Evolutionary conservation across 2,888 invertebrate genomes (phyloP).

Genomic region (Eucriotettix oculatus): DNA sequence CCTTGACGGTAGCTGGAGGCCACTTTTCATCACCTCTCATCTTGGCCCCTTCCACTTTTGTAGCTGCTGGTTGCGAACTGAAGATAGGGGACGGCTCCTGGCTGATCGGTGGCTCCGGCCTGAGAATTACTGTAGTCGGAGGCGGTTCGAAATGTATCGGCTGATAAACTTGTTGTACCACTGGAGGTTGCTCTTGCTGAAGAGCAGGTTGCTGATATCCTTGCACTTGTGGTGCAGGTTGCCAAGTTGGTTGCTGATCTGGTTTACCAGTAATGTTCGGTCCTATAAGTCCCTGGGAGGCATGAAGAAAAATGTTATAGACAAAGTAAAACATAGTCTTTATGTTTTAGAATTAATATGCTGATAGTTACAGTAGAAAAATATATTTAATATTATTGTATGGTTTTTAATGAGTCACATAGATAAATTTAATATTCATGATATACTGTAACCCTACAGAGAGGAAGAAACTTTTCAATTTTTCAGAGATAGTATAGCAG

Average conservation of each 20-base stretch:
- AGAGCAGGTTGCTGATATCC: no score
- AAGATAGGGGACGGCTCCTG: conserved; percentile 60
- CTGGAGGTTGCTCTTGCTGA: conserved; percentile 6
- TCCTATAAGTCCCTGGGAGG: no score
- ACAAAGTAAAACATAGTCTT: no score
- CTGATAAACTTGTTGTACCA: conserved; percentile 14
- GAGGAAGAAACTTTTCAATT: no score
- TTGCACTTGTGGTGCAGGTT: background rate
- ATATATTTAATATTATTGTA: no score
- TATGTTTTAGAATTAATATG: no score
- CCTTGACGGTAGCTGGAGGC: conserved; percentile 66
- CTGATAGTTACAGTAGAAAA: no score
- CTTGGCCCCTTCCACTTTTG: conserved; percentile 46
- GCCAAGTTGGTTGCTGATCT: conserved; percentile 1
- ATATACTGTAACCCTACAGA: no score
- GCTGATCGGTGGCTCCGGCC: conserved; percentile 55
- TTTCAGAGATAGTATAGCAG: no score
- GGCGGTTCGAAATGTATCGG: conserved; percentile 34
- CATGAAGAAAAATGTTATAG: no score
- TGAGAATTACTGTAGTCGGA: conserved; percentile 51
- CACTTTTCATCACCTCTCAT: conserved; percentile 79
- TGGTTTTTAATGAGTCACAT: no score
- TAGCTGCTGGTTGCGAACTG: conserved; percentile 64
- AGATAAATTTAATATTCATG: no score
- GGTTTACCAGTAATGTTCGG: background rate